Base-by-base conservation (phyloP, 2,797 vertebrate genomes). In the Oreochromis mossambicus region DNA sequence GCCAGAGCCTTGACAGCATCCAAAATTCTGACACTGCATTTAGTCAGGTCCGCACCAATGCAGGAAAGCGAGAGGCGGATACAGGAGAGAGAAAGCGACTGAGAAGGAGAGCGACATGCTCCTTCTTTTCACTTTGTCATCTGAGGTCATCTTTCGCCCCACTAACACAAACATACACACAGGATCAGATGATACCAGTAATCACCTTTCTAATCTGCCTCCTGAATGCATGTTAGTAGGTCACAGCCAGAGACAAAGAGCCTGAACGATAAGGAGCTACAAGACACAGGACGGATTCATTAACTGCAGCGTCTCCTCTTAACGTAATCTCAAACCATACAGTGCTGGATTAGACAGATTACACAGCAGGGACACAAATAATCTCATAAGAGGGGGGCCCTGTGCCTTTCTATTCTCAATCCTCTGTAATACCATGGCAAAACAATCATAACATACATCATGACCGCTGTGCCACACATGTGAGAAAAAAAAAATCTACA, bases 331-430 rank as follows among this genome's bases (percentile, higher is more conserved):
- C 79, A 87, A 85, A 70, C 50, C 63, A 91, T 88, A 91, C 92
- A 82, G 79, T 41, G 68, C 87, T 89, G 94, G 91, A 92, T 95
- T 92, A 94, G 89, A 92, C 91, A 91, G 94, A 95, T 95, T 94
- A 94, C 89, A 87, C 89, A 88, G 88, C 34, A 3, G 91, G 90
- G 88, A 86, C 55, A 87, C 82, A 86, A 85, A 90, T 95, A 93
- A 95, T 94, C 93, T 92, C 89, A 92, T 91, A 89, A 92, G 50
- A 89, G 2, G 75, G 63, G 81, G 83, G 55, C 68, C 68, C 88
- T 83, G 81, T 26, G 83, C 79, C 81, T 86, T 81, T 81, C 78
- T 85, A 76, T 26, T 79, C 56, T 58, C 87, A 83, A 88, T 91
- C 91, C 81, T 73, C 58, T 81, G n/a, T n/a, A n/a, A 94, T 87